These are phyloP conservation scores for Anadara kagoshimensis DNA, from an alignment of 1,140 invertebrate genomes.

Conservation along the genomic window DNA sequence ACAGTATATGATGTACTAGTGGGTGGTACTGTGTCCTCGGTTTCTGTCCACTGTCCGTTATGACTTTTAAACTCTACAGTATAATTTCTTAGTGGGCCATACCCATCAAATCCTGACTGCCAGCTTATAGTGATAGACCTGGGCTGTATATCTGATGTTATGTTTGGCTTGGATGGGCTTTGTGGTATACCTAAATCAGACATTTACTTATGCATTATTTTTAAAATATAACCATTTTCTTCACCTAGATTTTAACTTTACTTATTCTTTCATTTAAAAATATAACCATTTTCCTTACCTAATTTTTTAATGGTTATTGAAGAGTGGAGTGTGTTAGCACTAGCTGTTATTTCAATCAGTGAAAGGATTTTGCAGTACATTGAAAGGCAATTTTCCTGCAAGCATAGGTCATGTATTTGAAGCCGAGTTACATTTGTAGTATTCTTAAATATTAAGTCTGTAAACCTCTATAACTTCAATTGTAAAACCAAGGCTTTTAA, in stretches of 20 bases:
- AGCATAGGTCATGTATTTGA: too few relatives aligned
- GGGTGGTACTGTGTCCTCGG: slow-evolving; percentile 42
- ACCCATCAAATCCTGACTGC: slow-evolving; percentile 94
- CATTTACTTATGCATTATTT: slow-evolving; percentile 6
- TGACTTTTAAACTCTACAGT: slow-evolving; percentile 82
- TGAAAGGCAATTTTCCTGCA: too few relatives aligned
- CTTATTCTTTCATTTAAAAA: not conserved
- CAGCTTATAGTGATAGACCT: slow-evolving; percentile 95
- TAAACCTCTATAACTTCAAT: too few relatives aligned
- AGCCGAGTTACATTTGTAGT: too few relatives aligned
- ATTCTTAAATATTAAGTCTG: too few relatives aligned
- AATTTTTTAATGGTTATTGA: too few relatives aligned
- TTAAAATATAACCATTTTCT: not conserved
- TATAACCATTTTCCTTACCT: not conserved
- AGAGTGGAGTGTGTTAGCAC: too few relatives aligned
- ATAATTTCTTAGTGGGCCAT: slow-evolving; percentile 91
- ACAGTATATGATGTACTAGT: slow-evolving; percentile 48
- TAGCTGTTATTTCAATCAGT: too few relatives aligned
- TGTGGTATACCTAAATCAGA: slow-evolving; percentile 58
- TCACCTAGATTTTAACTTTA: not conserved
- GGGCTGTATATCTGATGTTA: slow-evolving; percentile 90
- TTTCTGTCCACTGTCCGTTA: slow-evolving; percentile 41
- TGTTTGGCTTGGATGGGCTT: slow-evolving; percentile 87
- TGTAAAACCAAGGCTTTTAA: too few relatives aligned
- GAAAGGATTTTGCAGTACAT: too few relatives aligned